Evolutionary conservation across 2,113 vertebrate species (phyloP), one percentile per base, ranked within the genome.

Genomic region (Archocentrus centrarchus): DNA sequence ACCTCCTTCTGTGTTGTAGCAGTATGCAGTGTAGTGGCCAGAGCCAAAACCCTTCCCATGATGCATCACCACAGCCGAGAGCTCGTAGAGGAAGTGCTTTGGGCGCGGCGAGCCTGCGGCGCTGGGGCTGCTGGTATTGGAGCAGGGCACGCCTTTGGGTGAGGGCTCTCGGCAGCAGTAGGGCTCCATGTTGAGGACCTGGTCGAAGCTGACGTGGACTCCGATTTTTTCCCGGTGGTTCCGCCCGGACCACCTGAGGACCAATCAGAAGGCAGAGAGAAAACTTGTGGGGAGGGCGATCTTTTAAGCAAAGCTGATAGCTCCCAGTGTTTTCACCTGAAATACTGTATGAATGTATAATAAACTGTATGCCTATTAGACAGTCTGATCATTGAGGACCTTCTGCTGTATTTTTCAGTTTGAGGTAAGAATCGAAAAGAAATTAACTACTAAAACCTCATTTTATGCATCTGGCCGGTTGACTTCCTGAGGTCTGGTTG

Each of bases 171-270:
- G 93, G 96, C 97, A 97, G 96, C 97, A 98, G 96, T 97, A 99
- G 37, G 97, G 97, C 95, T 98, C 97, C 96, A 99, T 99, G 97
- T 98, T 95, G 92, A 99, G 95, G 76, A 98, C 97, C 97, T 99
- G 98, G 95, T 99, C 98, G 84, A 99, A 99, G 90, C 96, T 96
- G 86, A 99, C 98, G 58, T 99, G 98, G 79, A 99, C 98, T 53
- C 98, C 98, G 90, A 99, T 99, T 96, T 99, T 99, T 97, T 99
- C 98, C 91, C 98, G 96, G 96, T 99, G 98, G 96, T 99, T 98
- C 88, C 97, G 96, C 87, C 98, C 98, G 80, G 98, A 99, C 98
- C 98, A 99, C 96, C 98, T 99, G 94, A 66, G 18, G 53, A 84
- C 35, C 82, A 75, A 86, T 66, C 41, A 73, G 20, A 30, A 61